phyloP scores from a whole-genome alignment of 2,888 invertebrate species.

The Hemithea aestivaria region DNA sequence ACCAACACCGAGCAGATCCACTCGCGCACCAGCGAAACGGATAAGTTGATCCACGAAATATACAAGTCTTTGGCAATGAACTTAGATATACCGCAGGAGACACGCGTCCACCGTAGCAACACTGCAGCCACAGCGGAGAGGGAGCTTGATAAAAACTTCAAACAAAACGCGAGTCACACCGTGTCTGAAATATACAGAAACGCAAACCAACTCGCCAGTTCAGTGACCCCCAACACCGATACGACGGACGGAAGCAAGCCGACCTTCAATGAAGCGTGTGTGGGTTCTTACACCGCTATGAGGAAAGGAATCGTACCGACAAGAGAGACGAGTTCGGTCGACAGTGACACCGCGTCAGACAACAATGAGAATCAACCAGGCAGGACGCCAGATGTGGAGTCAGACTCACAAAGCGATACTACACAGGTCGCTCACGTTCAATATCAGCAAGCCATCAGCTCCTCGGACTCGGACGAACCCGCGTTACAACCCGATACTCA shows the following conservation, averaged over 20 bases:
- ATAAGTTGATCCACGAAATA: constrained; percentile 64
- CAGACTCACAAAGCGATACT: constrained; percentile 14
- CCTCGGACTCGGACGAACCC: no score
- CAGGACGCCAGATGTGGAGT: constrained; percentile 10
- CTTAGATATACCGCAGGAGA: constrained; percentile 43
- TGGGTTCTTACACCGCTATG: constrained; percentile 14
- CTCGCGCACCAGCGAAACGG: constrained; percentile 48
- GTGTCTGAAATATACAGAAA: constrained; percentile 40
- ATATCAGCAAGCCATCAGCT: no score
- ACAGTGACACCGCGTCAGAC: constrained; percentile 12
- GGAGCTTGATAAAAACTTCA: constrained; percentile 19
- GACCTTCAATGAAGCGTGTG: constrained; percentile 18
- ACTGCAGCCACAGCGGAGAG: constrained; percentile 27
- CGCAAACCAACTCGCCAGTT: constrained; percentile 29
- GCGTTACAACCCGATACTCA: no score
- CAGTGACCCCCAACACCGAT: constrained; percentile 24
- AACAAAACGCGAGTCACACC: constrained; percentile 21
- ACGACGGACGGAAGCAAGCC: constrained; percentile 25
- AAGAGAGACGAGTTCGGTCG: constrained; percentile 6
- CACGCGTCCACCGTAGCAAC: constrained; percentile 38
- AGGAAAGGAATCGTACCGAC: constrained; percentile 18
- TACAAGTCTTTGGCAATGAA: constrained; percentile 61
- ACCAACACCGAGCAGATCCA: constrained; percentile 51
- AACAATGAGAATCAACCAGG: no score
- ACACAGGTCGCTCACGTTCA: constrained; percentile 1